Base-by-base conservation (phyloP, 2,888 invertebrate species). In the Diarsia brunnea region DNA sequence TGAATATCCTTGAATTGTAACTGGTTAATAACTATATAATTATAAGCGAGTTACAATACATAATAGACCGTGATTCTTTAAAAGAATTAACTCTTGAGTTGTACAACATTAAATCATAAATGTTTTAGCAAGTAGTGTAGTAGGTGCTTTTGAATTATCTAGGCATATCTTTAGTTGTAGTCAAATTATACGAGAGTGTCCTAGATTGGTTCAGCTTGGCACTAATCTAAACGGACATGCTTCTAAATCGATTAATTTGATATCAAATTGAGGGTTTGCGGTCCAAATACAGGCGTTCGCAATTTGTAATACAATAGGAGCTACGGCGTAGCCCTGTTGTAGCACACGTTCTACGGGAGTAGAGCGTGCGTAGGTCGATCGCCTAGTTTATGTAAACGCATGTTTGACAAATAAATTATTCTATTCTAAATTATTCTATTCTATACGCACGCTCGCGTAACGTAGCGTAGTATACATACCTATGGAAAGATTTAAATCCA, bases 271-370 rank as follows among this genome's bases (percentile, higher is more conserved):
- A 70, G 19, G 47, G n/a, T 14, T 61, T 63, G 61, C 38, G 53
- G 51, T 49, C n/a, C 4, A 21, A 38, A 61, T 27, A 43, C 12
- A 51, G 61, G 45, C 21, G 45, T 38, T 72, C 24, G 47, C n/a
- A 70, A 78, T 49, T 43, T 78, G 72, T 58, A 65, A 55, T 55
- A 78, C 12, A 77, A 55, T 12, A 43, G 10, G 31, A 58, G 49
- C 71, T 78, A 77, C 77, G 77, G 24, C 58, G 67, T 78, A 47
- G 69, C 60, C 21, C 7, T 27, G 38, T 27, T 78, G 78, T 77
- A 78, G 77, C 55, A 72, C 55, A n/a, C 5, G 31, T 7, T 11
- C 79, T 65, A 72, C 64, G 64, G 79, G 31, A 31, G 58, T 38
- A 65, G 16, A 43, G 10, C 10, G 14, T 24, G 43, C 71, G 71